phyloP scores from a whole-genome alignment of 2,888 invertebrate genomes.

The Gnatocerus cornutus region DNA sequence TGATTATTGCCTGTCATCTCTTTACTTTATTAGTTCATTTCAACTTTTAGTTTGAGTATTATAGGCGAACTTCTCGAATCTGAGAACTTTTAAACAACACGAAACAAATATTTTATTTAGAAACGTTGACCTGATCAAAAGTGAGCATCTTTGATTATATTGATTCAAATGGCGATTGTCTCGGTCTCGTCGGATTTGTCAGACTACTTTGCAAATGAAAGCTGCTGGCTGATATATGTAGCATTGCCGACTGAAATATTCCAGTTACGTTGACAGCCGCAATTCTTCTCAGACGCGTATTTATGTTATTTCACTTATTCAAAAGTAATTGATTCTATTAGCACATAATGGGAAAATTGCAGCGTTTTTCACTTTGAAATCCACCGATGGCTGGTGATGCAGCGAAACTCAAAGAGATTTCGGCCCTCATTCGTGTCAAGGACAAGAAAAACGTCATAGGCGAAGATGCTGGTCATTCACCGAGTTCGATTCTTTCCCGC shows the following conservation, averaged over 20 bases:
- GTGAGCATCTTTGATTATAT: constrained; percentile 35
- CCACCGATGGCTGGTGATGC: not conserved
- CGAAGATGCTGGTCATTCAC: constrained; percentile 35
- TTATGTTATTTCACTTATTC: constrained; percentile 24
- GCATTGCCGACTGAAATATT: constrained; percentile 21
- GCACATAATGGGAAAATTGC: constrained; percentile 11
- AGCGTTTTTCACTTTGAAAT: constrained; percentile 6
- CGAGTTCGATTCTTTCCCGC: constrained; percentile 20
- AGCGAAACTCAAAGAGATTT: not conserved
- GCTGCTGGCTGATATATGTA: constrained; percentile 27
- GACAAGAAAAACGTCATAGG: constrained; percentile 21
- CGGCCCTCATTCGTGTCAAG: constrained; percentile 11
- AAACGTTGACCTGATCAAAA: no score
- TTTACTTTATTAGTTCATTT: constrained; percentile 59
- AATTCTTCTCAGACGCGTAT: constrained; percentile 12
- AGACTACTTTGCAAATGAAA: constrained; percentile 40
- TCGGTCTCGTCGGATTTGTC: constrained; percentile 28
- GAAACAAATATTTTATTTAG: not conserved
- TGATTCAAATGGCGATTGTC: constrained; percentile 30
- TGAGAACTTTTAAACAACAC: constrained; percentile 23
- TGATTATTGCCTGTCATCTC: constrained; percentile 61
- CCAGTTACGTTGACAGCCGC: constrained; percentile 14
- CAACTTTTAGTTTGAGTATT: constrained; percentile 53
- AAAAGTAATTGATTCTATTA: constrained; percentile 11
- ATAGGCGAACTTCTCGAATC: constrained; percentile 50